Evolutionary conservation across 2,888 invertebrate genomes (phyloP).

Genomic region (Steinernema carpocapsae): DNA sequence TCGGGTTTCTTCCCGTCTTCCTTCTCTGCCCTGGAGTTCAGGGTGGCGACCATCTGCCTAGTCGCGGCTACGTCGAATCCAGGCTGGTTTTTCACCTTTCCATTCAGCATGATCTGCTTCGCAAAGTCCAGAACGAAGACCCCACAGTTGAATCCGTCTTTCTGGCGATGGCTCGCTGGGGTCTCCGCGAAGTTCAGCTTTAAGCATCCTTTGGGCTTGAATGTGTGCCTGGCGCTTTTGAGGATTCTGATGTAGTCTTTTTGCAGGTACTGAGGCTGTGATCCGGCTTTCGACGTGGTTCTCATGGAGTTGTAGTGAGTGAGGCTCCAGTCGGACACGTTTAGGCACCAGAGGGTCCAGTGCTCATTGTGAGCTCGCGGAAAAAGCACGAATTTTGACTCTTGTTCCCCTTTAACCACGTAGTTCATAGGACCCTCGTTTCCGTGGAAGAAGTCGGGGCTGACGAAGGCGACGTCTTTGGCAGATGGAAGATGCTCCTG

Average conservation of each 20-base stretch:
- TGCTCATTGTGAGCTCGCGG: not conserved
- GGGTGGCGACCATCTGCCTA: not conserved
- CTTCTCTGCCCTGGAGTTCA: not conserved
- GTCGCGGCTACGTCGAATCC: not conserved
- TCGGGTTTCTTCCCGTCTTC: too few relatives aligned
- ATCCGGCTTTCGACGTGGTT: not conserved
- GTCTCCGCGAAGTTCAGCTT: not conserved
- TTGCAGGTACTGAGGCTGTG: not conserved
- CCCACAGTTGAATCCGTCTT: not conserved
- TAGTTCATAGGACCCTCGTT: not conserved
- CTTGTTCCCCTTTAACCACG: not conserved
- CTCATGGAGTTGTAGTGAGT: not conserved
- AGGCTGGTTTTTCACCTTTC: not conserved
- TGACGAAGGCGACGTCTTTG: not conserved
- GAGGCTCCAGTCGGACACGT: not conserved
- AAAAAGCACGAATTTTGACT: not conserved
- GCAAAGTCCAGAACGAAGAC: not conserved
- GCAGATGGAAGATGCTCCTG: not conserved
- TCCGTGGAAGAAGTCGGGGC: not conserved
- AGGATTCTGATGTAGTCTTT: not conserved
- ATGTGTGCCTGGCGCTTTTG: not conserved
- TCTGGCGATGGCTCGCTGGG: not conserved
- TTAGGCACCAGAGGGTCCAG: not conserved
- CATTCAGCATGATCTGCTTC: not conserved
- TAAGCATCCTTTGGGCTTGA: not conserved